These are phyloP conservation scores for Phataginus tetradactyla DNA, from an alignment of 2,797 vertebrate genomes.

Conservation along the genomic window DNA sequence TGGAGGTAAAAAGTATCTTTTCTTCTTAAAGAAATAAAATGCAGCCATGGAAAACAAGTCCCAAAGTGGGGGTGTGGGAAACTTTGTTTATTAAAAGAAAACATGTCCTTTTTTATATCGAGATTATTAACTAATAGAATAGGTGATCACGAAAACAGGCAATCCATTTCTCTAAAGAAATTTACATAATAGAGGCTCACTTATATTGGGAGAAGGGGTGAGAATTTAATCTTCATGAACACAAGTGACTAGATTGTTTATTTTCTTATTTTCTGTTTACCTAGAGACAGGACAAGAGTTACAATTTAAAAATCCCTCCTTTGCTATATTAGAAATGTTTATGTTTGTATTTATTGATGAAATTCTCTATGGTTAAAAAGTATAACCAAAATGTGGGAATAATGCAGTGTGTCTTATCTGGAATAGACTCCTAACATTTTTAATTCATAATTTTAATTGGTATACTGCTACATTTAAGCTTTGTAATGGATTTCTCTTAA, in stretches of 20 bases:
- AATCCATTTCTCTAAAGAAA: not conserved
- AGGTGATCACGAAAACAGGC: not conserved
- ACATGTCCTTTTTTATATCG: not conserved
- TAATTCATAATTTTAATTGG: not conserved
- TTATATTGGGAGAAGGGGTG: not conserved
- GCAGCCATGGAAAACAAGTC: not conserved
- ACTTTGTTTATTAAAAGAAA: slow-evolving; percentile 2
- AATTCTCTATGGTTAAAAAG: not conserved
- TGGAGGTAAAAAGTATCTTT: not conserved
- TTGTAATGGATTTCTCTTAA: not conserved
- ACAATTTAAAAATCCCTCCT: not conserved
- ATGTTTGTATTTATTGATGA: not conserved
- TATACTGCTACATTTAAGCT: not conserved
- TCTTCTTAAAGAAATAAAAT: slow-evolving; percentile 16
- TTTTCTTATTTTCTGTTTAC: slow-evolving; percentile 20
- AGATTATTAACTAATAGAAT: not conserved
- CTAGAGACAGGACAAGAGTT: not conserved
- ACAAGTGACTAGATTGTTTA: not conserved
- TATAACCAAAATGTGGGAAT: not conserved
- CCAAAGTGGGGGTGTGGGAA: not conserved
- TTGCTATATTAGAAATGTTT: not conserved
- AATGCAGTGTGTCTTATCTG: not conserved
- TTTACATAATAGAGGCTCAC: not conserved
- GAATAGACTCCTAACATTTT: not conserved
- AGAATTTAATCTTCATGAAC: slow-evolving; percentile 26